Conservation (phyloP, 2,888 invertebrate genomes). For the Himalopsyche kuldschensis region DNA sequence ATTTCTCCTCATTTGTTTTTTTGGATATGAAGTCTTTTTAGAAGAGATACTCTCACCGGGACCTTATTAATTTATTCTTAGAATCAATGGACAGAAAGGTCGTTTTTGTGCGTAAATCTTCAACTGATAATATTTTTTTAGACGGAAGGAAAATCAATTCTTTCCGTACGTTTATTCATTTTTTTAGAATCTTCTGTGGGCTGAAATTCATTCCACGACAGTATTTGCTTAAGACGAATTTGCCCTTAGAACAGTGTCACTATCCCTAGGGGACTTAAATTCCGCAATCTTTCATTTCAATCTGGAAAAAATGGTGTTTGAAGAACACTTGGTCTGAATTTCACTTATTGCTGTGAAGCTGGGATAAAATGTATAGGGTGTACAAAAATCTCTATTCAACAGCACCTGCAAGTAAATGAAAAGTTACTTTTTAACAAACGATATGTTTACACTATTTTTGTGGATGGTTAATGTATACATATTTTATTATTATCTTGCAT, state of each 20-base stretch:
- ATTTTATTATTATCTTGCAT: too few relatives aligned
- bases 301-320: conserved; percentile 16
- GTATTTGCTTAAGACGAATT: conserved; percentile 23
- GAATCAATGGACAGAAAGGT: too few relatives aligned
- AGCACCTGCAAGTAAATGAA: too few relatives aligned
- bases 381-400: too few relatives aligned
- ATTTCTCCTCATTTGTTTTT: too few relatives aligned
- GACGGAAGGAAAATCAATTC: neutral
- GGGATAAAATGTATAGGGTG: neutral
- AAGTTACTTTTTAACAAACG: neutral
- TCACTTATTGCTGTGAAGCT: conserved; percentile 15
- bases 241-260: conserved; percentile 6
- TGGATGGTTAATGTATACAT: too few relatives aligned
- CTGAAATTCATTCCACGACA: conserved; percentile 10
- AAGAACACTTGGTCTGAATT: conserved; percentile 17
- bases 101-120: too few relatives aligned
- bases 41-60: too few relatives aligned
- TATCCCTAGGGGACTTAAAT: conserved; percentile 9
- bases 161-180: neutral
- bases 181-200: neutral
- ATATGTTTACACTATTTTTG: neutral
- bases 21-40: too few relatives aligned
- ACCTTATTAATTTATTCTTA: too few relatives aligned
- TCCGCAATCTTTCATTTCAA: conserved; percentile 18
- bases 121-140: too few relatives aligned